Evolutionary conservation across 2,888 invertebrate genomes (phyloP).

Genomic region (Bruchidius siliquastri): DNA sequence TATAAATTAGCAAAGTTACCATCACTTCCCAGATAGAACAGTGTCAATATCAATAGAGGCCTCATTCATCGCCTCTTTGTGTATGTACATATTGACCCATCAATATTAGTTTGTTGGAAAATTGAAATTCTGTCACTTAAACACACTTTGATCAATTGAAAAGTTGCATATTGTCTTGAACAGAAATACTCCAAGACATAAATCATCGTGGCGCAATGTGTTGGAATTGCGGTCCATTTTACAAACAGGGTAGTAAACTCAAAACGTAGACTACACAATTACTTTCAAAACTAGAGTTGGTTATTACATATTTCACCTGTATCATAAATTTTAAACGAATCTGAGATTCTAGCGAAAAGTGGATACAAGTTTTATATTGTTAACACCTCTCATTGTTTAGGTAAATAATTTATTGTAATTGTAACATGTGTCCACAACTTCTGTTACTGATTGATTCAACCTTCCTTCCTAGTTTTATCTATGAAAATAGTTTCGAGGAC

Average conservation of each 20-base stretch:
- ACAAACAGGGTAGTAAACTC: not conserved
- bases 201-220: not conserved
- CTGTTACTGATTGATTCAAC: too few species aligned
- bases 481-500: not conserved
- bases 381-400: not conserved
- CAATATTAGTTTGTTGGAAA: conserved; percentile 1
- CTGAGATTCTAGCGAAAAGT: not conserved
- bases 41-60: too few species aligned
- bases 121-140: not conserved
- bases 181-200: too few species aligned
- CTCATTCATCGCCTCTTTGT: too few species aligned
- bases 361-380: not conserved
- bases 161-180: too few species aligned
- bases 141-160: too few species aligned
- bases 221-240: not conserved
- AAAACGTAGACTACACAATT: not conserved
- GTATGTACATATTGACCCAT: too few species aligned
- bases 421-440: not conserved
- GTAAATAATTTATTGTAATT: not conserved
- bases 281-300: not conserved
- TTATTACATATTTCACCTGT: not conserved
- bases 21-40: too few species aligned
- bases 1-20: too few species aligned
- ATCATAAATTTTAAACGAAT: not conserved
- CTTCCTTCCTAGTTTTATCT: not conserved